Percentiles rank a stretch among this genome's conserved stretches.
phyloP scores from a whole-genome alignment of 2,888 invertebrate species.

The Nemotelus nigrinus region DNA sequence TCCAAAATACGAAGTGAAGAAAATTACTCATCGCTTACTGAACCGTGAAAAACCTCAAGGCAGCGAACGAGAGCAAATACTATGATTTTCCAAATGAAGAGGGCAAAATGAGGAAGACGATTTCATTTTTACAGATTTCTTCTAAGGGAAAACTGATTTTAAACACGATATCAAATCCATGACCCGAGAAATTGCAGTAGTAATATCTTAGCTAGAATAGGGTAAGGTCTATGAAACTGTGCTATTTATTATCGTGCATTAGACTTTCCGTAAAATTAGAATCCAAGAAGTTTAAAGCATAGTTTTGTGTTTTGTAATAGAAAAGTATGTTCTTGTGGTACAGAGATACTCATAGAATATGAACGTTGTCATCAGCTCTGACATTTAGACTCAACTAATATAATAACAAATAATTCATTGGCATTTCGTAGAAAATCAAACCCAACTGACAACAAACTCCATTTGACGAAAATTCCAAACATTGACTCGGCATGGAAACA shows the following conservation, averaged over 20 bases:
- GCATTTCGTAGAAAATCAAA: no score
- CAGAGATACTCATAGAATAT: no score
- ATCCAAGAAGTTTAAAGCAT: background rate
- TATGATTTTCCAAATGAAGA: background rate
- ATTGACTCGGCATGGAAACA: no score
- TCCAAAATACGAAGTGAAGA: conserved; percentile 14
- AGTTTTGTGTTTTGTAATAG: background rate
- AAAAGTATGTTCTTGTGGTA: no score
- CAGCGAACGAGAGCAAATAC: no score
- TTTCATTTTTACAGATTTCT: conserved; percentile 18
- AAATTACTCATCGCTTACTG: conserved; percentile 30
- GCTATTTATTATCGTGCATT: conserved; percentile 7
- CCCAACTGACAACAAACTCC: no score
- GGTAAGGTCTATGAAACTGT: conserved; percentile 20
- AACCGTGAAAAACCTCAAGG: conserved; percentile 23
- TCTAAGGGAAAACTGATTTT: conserved; percentile 17
- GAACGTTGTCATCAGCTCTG: no score
- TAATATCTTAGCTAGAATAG: conserved; percentile 32
- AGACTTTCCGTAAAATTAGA: background rate
- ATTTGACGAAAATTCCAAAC: no score
- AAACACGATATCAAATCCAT: conserved; percentile 27
- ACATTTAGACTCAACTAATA: no score
- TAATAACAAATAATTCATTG: no score
- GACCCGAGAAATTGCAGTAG: conserved; percentile 38
- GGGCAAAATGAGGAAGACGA: conserved; percentile 7